Base-by-base conservation (phyloP, 1,140 invertebrate species). In the Drosophila grimshawi region DNA sequence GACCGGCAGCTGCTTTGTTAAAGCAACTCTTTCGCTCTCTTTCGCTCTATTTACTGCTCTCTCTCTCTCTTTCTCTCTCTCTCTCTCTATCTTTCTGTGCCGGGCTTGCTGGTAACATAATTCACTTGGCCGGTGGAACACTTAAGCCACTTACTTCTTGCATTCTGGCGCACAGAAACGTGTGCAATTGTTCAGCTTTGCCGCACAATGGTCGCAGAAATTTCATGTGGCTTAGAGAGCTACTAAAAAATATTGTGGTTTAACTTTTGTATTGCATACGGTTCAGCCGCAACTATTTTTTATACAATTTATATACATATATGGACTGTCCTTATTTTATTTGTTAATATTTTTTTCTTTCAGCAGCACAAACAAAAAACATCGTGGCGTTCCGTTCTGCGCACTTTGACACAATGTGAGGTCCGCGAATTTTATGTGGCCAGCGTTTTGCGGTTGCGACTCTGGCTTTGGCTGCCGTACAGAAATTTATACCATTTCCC, bases 131-230 rank as follows among this genome's bases (percentile, higher is more conserved):
- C 71, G 61, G 59, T 56, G 55, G 74, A 62, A 72, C 77, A 76
- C 81, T 85, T 89, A 88, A 88, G 85, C 85, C 86, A 89, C 80
- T 88, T 85, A 88, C 85, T 85, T 85, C 80, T 82, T 82, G 83
- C 83, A 88, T 83, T 88, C 76, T 79, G 74, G 80, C 78, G 62
- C 75, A 89, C 61, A 89, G 71, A 89, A 78, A 79, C 78, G 81
- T 81, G 86, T 89, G 81, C 85, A 89, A 89, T 81, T 89, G 85
- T 89, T 89, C 85, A 66, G 63, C 68, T 76, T 67, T 67, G 35
- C 65, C 64, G 67, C 65, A 89, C 86, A 89, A 90, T 85, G 86
- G 80, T 80, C 79, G 69, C 52, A 53, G 85, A 71, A 80, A 71
- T 80, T 76, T 83, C 85, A 89, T 89, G 66, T 61, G 83, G 83